A percentile compares a stretch with the other conserved stretches of the same genome.
Conservation (phyloP, 2,888 invertebrate species). For the Hirtodrosophila alboralis region DNA sequence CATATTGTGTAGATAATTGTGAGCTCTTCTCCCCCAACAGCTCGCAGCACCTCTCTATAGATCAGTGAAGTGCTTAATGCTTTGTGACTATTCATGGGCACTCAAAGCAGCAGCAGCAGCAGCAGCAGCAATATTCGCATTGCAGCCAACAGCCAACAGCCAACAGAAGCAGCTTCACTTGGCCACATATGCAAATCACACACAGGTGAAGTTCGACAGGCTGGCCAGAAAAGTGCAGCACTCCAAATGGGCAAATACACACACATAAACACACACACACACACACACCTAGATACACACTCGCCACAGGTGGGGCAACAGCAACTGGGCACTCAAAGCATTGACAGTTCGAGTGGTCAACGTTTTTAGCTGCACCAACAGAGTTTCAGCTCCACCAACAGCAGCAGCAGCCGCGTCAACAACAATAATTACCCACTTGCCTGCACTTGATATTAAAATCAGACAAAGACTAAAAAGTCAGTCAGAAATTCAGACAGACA, state of each 20-base stretch:
- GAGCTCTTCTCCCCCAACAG: constrained; percentile 39
- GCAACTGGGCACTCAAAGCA: constrained; percentile 72
- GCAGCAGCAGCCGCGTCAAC: constrained; percentile 60
- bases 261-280: constrained; percentile 23
- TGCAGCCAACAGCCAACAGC: constrained; percentile 76
- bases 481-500: constrained; percentile 1
- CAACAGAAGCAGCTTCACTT: constrained; percentile 75
- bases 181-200: constrained; percentile 76
- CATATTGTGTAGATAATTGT: constrained; percentile 80
- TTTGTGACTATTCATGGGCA: constrained; percentile 80
- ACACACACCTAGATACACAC: constrained; percentile 29
- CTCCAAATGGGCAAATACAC: constrained; percentile 74
- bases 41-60: constrained; percentile 12
- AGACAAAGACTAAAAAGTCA: constrained; percentile 64
- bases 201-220: constrained; percentile 79
- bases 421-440: constrained; percentile 79
- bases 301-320: constrained; percentile 32
- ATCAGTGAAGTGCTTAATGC: constrained; percentile 75
- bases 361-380: constrained; percentile 70
- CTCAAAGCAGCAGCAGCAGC: constrained; percentile 62
- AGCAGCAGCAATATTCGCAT: constrained; percentile 37
- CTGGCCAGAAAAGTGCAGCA: constrained; percentile 77
- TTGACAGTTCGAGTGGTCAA: constrained; percentile 80
- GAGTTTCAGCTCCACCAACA: constrained; percentile 28
- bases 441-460: constrained; percentile 80